Conservation (phyloP, 2,113 vertebrate genomes). For the Leptobrachium leishanense region DNA sequence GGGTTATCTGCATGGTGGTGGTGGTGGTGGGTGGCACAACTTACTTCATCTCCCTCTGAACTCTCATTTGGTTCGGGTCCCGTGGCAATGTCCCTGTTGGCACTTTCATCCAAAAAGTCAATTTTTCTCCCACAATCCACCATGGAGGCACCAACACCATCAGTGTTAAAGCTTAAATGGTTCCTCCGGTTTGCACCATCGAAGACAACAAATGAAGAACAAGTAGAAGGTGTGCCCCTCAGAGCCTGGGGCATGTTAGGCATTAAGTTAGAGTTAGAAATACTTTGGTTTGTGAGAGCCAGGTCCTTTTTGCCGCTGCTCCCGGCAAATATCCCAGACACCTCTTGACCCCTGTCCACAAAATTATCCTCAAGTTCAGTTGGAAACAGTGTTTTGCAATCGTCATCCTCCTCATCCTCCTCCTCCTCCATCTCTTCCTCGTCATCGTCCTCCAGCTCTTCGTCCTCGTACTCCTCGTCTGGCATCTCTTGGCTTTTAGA, state of each 20-base stretch:
- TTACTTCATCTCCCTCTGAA: constrained; percentile 90
- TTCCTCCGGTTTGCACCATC: constrained; percentile 90
- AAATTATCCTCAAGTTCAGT: constrained; percentile 82
- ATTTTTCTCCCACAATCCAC: constrained; percentile 88
- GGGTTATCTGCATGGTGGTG: constrained; percentile 82
- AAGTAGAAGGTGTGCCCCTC: constrained; percentile 82
- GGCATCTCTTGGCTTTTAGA: constrained; percentile 65
- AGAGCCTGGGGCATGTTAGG: constrained; percentile 94
- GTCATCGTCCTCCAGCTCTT: constrained; percentile 72
- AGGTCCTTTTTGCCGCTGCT: constrained; percentile 83
- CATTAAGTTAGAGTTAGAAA: constrained; percentile 99
- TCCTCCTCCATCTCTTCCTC: constrained; percentile 76
- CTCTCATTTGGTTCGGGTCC: constrained; percentile 99
- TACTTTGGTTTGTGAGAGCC: constrained; percentile 99
- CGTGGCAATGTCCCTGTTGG: constrained; percentile 98
- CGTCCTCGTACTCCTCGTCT: constrained; percentile 68
- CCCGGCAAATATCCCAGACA: constrained; percentile 74
- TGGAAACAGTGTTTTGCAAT: constrained; percentile 78
- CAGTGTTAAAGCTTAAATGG: constrained; percentile 99
- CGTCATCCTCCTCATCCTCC: constrained; percentile 82
- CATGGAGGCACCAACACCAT: constrained; percentile 82
- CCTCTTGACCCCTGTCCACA: constrained; percentile 81
- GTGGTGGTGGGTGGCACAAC: constrained; percentile 76
- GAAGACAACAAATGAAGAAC: constrained; percentile 90
- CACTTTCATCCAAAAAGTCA: constrained; percentile 94